Evolutionary conservation across 1,140 invertebrate species (phyloP).

Genomic region (Temnothorax curvispinosus): DNA sequence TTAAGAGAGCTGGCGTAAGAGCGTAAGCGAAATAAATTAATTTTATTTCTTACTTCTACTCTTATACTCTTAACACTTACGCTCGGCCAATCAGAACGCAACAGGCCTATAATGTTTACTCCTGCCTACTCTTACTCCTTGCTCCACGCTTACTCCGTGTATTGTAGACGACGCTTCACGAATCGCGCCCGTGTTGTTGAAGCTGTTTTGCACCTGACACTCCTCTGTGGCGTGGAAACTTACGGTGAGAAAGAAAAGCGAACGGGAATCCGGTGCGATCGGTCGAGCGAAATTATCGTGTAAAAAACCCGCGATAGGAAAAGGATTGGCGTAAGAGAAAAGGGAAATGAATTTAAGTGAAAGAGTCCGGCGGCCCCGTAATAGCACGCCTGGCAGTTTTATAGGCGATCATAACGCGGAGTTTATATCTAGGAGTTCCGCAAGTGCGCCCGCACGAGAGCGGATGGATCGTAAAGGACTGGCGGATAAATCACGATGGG

Average conservation of each 20-base stretch:
- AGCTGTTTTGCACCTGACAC: conserved; percentile 31
- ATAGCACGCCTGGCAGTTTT: conserved; percentile 31
- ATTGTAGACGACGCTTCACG: conserved; percentile 4
- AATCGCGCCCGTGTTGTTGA: conserved; percentile 22
- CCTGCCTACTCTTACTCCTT: too few relatives aligned
- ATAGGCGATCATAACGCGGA: conserved; percentile 34
- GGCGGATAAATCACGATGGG: conserved; percentile 36
- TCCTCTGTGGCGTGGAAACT: background rate
- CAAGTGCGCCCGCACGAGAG: background rate
- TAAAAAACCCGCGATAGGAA: background rate
- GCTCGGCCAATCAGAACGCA: too few relatives aligned
- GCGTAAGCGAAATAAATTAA: too few relatives aligned
- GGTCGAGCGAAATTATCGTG: background rate
- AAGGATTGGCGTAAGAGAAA: background rate
- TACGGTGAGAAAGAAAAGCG: background rate
- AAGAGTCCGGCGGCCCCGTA: background rate
- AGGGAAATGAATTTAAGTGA: conserved; percentile 1
- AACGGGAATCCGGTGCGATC: background rate
- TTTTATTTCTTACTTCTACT: too few relatives aligned
- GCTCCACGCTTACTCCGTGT: too few relatives aligned
- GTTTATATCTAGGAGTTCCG: conserved; percentile 39
- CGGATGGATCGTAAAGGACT: conserved; percentile 49
- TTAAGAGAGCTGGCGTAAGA: too few relatives aligned
- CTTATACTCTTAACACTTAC: too few relatives aligned
- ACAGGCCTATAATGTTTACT: too few relatives aligned